phyloP scores from a whole-genome alignment of 64 coral and sea anemone species.

The Trachythela sp. region DNA sequence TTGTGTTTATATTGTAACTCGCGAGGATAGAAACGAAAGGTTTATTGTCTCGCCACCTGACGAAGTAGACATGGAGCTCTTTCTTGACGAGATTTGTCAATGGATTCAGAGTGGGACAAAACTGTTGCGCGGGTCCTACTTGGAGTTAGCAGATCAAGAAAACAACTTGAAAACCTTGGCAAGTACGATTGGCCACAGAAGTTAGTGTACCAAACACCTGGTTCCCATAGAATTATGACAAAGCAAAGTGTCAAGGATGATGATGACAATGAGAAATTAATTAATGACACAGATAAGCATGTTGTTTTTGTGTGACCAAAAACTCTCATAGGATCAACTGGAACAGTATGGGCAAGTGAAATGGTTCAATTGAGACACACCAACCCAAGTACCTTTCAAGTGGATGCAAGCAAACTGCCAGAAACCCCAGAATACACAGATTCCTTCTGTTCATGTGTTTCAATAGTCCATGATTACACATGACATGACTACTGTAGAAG shows the following conservation, averaged over 20 bases:
- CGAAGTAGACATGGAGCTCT: conserved; percentile 22
- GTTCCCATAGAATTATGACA: conserved; percentile 12
- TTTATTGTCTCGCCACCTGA: conserved; percentile 26
- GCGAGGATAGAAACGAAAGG: conserved; percentile 22
- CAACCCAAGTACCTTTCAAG: background rate
- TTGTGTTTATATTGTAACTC: conserved; percentile 29
- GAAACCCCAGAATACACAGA: background rate
- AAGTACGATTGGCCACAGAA: conserved; percentile 6
- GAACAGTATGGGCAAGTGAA: conserved; percentile 11
- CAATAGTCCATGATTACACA: background rate
- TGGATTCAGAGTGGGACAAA: conserved; percentile 40
- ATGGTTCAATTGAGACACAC: background rate
- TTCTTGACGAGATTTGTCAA: conserved; percentile 33
- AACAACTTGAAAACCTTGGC: conserved; percentile 24
- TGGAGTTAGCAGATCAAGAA: conserved; percentile 32
- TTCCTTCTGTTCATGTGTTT: background rate
- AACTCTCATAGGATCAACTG: background rate
- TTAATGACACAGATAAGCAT: background rate
- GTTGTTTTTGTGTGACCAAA: background rate
- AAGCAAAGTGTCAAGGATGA: conserved; percentile 14
- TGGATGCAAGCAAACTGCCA: background rate
- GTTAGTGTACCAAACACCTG: conserved; percentile 7
- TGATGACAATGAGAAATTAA: background rate
- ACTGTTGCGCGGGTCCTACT: conserved; percentile 28
- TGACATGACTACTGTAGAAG: background rate